These are phyloP conservation scores for Drosophila kohkoa DNA, from an alignment of 1,140 invertebrate genomes.

Conservation along the genomic window DNA sequence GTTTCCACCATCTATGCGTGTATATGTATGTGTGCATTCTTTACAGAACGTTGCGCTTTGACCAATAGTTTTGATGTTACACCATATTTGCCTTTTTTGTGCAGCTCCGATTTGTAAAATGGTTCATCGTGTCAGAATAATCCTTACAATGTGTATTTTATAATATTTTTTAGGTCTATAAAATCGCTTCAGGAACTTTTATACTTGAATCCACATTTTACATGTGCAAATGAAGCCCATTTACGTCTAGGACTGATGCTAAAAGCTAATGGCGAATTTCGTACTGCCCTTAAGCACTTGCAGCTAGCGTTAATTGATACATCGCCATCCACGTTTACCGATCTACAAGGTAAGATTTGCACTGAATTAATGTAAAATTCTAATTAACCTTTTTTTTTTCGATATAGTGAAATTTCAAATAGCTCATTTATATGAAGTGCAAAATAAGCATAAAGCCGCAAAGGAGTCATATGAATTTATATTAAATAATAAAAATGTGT, in stretches of 20 bases:
- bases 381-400: no score
- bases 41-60: no score
- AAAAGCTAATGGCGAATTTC: constrained; percentile 94
- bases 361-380: no score
- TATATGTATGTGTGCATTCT: not conserved
- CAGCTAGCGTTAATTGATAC: constrained; percentile 92
- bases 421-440: constrained; percentile 97
- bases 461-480: constrained; percentile 96
- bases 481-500: constrained; percentile 92
- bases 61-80: no score
- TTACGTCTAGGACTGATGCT: constrained; percentile 95
- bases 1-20: not conserved
- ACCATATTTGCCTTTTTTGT: no score
- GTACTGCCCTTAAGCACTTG: constrained; percentile 94
- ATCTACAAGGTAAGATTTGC: constrained; percentile 61
- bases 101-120: not conserved
- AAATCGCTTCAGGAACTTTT: constrained; percentile 94
- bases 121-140: not conserved
- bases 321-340: constrained; percentile 80
- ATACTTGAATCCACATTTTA: constrained; percentile 94
- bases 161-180: constrained; percentile 88
- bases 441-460: constrained; percentile 94
- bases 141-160: not conserved
- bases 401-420: constrained; percentile 97
- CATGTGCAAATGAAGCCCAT: constrained; percentile 94